Conservation (phyloP, 2,888 invertebrate genomes). For the Leptopterna dolabrata region DNA sequence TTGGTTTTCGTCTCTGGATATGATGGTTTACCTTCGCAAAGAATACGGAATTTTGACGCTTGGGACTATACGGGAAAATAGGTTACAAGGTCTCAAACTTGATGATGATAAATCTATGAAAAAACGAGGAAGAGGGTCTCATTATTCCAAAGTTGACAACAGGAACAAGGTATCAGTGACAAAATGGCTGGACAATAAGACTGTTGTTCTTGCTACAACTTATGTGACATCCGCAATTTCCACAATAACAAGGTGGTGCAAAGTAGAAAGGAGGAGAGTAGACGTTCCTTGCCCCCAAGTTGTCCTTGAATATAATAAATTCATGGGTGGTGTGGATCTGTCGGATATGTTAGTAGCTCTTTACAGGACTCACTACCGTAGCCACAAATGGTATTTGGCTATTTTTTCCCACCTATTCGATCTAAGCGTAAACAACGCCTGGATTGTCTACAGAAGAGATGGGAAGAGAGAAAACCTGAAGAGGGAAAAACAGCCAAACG, state of each 20-base stretch:
- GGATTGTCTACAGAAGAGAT: too few relatives aligned
- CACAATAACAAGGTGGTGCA: background rate
- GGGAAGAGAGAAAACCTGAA: too few relatives aligned
- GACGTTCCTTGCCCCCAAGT: background rate
- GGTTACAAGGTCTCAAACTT: background rate
- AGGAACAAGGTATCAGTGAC: conserved; percentile 53
- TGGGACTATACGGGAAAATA: conserved; percentile 49
- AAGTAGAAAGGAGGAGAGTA: background rate
- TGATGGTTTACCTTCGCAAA: conserved; percentile 53
- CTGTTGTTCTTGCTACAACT: conserved; percentile 59
- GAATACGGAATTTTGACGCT: conserved; percentile 59
- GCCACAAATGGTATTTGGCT: background rate
- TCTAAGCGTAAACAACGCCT: background rate
- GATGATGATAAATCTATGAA: conserved; percentile 53
- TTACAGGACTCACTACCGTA: background rate
- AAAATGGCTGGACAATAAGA: conserved; percentile 58
- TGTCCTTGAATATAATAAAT: background rate
- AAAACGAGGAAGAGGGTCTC: conserved; percentile 27
- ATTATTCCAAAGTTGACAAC: conserved; percentile 46
- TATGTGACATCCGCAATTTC: background rate
- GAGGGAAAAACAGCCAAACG: background rate
- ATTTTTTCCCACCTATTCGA: conserved; percentile 1
- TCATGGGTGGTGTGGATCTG: conserved; percentile 22
- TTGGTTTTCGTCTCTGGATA: conserved; percentile 57
- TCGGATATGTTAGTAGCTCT: background rate